Conservation (phyloP, 30 jellyfish, hydroid and myxozoan species). For the Hydractinia symbiolongicarpus region DNA sequence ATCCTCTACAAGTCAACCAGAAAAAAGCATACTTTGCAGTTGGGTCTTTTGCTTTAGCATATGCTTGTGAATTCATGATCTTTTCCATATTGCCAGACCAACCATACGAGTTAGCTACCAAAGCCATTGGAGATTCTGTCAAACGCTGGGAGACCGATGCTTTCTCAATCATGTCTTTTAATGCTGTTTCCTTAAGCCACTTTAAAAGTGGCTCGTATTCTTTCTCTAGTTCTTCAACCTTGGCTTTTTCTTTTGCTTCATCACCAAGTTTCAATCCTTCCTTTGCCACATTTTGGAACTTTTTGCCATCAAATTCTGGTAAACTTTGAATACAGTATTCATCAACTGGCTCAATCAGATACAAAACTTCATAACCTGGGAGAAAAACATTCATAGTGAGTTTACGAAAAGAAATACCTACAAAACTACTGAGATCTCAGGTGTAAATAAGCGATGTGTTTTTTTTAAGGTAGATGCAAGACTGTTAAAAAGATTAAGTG, state of each 20-base stretch:
- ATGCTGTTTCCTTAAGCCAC: conserved; percentile 90
- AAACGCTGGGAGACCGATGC: conserved; percentile 92
- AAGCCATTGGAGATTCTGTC: conserved; percentile 94
- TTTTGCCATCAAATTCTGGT: conserved; percentile 97
- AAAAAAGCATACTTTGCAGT: conserved; percentile 70
- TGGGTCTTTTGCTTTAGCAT: conserved; percentile 98
- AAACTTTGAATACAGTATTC: conserved; percentile 94
- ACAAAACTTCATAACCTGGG: conserved; percentile 87
- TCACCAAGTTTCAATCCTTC: conserved; percentile 97
- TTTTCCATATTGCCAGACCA: conserved; percentile 99
- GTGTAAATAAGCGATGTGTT: too few species aligned
- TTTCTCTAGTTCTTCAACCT: conserved; percentile 82
- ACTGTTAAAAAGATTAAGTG: neutral
- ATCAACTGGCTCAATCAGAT: conserved; percentile 95
- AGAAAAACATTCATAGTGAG: neutral
- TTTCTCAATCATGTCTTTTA: conserved; percentile 82
- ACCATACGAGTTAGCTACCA: conserved; percentile 97
- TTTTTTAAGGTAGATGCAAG: too few species aligned
- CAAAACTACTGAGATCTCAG: too few species aligned
- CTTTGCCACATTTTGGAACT: conserved; percentile 99
- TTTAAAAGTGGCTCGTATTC: conserved; percentile 95
- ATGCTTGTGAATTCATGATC: conserved; percentile 98
- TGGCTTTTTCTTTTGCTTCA: conserved; percentile 66
- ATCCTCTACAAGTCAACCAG: neutral
- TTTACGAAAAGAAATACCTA: neutral